Evolutionary conservation across 2,113 vertebrate species (phyloP).

Genomic region (Eupsittula cactorum): DNA sequence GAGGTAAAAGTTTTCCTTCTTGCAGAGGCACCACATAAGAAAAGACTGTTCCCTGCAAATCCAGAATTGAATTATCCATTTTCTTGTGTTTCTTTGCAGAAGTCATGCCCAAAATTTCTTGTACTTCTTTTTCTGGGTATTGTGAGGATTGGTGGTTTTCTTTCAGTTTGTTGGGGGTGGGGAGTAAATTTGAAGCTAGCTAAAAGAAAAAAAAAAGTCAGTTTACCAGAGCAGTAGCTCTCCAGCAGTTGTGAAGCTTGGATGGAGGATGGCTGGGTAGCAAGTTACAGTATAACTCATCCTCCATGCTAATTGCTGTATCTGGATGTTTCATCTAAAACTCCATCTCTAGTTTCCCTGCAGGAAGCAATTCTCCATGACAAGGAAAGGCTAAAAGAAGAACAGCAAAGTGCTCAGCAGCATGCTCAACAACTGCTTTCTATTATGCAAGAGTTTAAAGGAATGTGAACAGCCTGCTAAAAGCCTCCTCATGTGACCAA

Average conservation of each 20-base stretch:
- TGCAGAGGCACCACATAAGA: background rate
- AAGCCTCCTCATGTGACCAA: conserved; percentile 43
- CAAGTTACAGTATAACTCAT: background rate
- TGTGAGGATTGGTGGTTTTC: background rate
- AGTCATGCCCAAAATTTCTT: background rate
- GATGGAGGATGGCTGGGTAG: background rate
- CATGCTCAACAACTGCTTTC: conserved; percentile 80
- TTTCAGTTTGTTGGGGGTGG: background rate
- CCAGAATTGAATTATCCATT: background rate
- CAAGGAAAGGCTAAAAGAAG: conserved; percentile 76
- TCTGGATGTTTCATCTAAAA: background rate
- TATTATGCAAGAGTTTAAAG: conserved; percentile 87
- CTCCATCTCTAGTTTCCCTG: background rate
- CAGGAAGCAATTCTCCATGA: conserved; percentile 76
- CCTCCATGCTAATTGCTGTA: background rate
- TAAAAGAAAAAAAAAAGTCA: background rate
- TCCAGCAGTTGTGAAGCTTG: background rate
- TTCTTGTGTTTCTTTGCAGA: background rate
- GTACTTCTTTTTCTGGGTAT: background rate
- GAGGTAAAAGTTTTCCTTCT: background rate
- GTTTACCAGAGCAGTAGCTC: background rate
- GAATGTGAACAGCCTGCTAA: conserved; percentile 72
- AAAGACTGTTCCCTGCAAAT: background rate
- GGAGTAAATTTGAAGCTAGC: background rate
- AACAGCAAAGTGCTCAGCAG: conserved; percentile 76